Conservation (phyloP, 2,113 vertebrate genomes). For the Amblyopsis rosae region DNA sequence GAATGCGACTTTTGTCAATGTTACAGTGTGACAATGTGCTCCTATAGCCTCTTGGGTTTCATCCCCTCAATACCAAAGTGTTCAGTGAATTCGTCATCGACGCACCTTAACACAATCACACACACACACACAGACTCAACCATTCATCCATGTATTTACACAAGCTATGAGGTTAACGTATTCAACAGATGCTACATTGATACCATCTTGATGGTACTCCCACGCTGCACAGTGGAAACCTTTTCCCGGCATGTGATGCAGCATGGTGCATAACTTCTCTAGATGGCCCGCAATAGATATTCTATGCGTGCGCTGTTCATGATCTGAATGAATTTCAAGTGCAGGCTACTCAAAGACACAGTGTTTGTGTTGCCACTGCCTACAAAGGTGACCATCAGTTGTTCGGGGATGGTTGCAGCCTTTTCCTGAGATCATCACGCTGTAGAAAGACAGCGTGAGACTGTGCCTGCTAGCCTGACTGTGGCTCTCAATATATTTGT, state of each 20-base stretch:
- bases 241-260: not conserved
- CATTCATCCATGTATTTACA: too few relatives aligned
- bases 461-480: too few relatives aligned
- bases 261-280: constrained; percentile 9
- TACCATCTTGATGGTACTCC: not conserved
- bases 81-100: too few relatives aligned
- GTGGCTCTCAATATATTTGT: too few relatives aligned
- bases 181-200: not conserved
- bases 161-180: too few relatives aligned
- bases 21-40: too few relatives aligned
- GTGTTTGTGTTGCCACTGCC: constrained; percentile 16
- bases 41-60: too few relatives aligned
- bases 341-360: constrained; percentile 50
- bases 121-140: too few relatives aligned
- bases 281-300: not conserved
- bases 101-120: too few relatives aligned
- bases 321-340: constrained; percentile 12
- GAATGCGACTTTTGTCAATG: too few relatives aligned
- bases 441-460: too few relatives aligned
- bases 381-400: not conserved
- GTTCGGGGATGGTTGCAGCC: not conserved
- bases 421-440: not conserved
- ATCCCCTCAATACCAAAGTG: too few relatives aligned
- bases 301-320: not conserved
- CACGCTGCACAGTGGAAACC: not conserved